Evolutionary conservation across 2,113 vertebrate species (phyloP).

Genomic region (Prionailurus bengalensis): DNA sequence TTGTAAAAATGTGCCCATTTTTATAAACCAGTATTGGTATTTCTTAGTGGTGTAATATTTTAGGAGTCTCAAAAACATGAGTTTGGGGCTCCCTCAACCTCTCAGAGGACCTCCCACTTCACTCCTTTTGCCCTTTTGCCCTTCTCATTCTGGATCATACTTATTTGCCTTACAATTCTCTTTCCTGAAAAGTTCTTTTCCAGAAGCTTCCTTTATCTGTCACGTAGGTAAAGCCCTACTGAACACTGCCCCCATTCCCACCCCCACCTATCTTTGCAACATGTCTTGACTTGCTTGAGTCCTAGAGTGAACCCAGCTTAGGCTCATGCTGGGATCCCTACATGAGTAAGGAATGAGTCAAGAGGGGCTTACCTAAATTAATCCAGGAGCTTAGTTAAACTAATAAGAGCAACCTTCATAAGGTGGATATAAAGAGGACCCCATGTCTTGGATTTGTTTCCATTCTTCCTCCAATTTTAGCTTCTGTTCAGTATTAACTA

Average conservation of each 20-base stretch:
- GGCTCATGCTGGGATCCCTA: neutral
- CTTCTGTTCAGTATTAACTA: neutral
- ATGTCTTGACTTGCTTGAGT: neutral
- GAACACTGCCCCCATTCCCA: neutral
- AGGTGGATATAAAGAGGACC: neutral
- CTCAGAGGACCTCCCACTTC: neutral
- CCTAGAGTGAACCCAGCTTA: neutral
- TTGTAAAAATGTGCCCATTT: neutral
- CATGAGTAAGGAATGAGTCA: neutral
- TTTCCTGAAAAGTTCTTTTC: neutral
- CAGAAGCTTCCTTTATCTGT: neutral
- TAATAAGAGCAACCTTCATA: neutral
- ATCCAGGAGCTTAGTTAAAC: constrained; percentile 55
- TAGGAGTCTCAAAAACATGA: neutral
- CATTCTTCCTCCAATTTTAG: neutral
- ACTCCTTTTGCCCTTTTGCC: neutral
- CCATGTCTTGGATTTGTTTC: neutral
- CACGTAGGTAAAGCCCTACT: neutral
- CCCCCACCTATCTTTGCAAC: neutral
- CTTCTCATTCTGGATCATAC: neutral
- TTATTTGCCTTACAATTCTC: neutral
- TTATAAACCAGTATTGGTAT: neutral
- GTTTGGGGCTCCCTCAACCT: neutral
- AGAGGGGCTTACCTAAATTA: constrained; percentile 3
- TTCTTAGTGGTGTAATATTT: neutral